phyloP scores from a whole-genome alignment of 2,888 invertebrate species.

The Hymenopus coronatus region DNA sequence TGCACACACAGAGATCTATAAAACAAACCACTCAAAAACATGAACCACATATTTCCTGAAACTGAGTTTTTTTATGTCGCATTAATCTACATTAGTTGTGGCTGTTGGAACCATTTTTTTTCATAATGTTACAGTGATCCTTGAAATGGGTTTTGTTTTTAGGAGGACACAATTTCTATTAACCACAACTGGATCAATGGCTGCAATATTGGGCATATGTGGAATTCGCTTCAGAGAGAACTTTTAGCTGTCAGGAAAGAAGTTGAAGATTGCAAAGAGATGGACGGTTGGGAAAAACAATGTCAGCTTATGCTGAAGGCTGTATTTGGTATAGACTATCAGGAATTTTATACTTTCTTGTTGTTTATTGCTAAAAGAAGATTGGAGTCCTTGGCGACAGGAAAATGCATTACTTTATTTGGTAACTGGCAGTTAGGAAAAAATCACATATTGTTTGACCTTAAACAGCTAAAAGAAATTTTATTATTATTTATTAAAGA shows the following conservation, averaged over 20 bases:
- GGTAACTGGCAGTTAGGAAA: slow-evolving; percentile 47
- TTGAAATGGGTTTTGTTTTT: background rate
- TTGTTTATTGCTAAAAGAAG: slow-evolving; percentile 62
- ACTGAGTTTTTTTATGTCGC: no score
- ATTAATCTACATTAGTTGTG: no score
- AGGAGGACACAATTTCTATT: slow-evolving; percentile 89
- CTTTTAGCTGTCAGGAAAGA: slow-evolving; percentile 70
- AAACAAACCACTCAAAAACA: no score
- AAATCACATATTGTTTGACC: slow-evolving; percentile 52
- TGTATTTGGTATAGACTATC: slow-evolving; percentile 73
- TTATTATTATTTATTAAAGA: slow-evolving; percentile 38
- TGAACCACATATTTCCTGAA: no score
- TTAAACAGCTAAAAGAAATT: slow-evolving; percentile 47
- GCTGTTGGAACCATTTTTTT: no score
- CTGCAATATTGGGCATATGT: slow-evolving; percentile 74
- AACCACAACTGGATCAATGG: slow-evolving; percentile 98
- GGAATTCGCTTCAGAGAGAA: slow-evolving; percentile 63
- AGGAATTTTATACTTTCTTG: slow-evolving; percentile 65
- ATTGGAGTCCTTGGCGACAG: slow-evolving; percentile 49
- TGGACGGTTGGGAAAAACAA: slow-evolving; percentile 70
- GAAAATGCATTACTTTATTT: slow-evolving; percentile 42
- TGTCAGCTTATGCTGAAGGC: slow-evolving; percentile 80
- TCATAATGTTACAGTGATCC: no score
- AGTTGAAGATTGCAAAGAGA: slow-evolving; percentile 73
- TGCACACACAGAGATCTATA: no score